A percentile compares a stretch with the other conserved stretches of the same genome.
Conservation (phyloP, 2,797 vertebrate genomes). For the Masticophis lateralis region DNA sequence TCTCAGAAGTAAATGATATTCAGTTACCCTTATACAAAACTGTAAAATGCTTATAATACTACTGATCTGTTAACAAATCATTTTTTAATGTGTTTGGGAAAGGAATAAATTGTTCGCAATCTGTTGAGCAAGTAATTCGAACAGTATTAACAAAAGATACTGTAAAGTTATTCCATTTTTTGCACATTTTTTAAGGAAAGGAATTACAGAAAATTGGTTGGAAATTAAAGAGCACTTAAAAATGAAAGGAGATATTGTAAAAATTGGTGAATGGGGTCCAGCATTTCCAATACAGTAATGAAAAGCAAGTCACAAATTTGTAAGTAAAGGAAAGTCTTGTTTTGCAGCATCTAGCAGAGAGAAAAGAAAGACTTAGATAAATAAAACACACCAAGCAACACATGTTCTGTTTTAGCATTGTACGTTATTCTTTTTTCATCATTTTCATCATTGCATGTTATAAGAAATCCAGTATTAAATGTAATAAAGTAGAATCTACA, state of each 20-base stretch:
- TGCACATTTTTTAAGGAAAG: not conserved
- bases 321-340: not conserved
- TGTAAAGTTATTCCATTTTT: not conserved
- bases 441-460: not conserved
- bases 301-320: not conserved
- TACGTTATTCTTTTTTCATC: no score
- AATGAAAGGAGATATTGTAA: not conserved
- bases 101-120: not conserved
- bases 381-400: not conserved
- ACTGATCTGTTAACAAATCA: not conserved
- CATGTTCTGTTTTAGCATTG: not conserved
- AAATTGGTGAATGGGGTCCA: not conserved
- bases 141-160: not conserved
- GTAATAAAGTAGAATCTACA: not conserved
- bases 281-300: not conserved
- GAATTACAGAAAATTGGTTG: not conserved
- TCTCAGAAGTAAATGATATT: not conserved
- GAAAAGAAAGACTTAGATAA: not conserved
- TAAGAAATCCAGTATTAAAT: not conserved
- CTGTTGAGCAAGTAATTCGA: not conserved
- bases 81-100: not conserved
- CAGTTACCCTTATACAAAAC: not conserved
- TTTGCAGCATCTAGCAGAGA: not conserved
- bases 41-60: not conserved
- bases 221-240: not conserved